Base-by-base conservation (phyloP, 2,113 vertebrate species). In the Chamaea fasciata region DNA sequence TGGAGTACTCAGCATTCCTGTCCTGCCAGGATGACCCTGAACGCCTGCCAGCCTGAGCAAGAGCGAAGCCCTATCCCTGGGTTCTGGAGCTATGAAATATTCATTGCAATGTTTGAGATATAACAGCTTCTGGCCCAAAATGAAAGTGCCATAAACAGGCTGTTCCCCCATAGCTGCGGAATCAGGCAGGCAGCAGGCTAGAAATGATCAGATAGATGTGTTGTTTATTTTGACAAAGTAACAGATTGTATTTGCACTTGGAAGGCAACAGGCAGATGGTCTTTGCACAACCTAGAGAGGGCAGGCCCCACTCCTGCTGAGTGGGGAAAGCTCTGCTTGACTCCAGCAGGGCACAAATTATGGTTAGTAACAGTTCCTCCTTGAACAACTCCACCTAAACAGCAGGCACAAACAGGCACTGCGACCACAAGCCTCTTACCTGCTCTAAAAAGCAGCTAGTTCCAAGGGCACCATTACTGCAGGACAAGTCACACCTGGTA, bases 201-300 rank as follows among this genome's bases (percentile, higher is more conserved):
- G n/a, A 53, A 83, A 50, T 5, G 68, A 79, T 83, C 76, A 3
- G 39, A 78, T 35, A 87, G 94, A 59, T 6, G 55, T 7, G 86
- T 31, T 86, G 92, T 81, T 92, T 94, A 75, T 96, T 97, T 95
- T 94, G 91, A 97, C 94, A 92, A 47, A 90, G 86, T 63, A 93
- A 89, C 96, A 97, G 92, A 86, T 81, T 95, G 92, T 86, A 83
- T 92, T 96, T 96, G 95, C 9, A 5, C 80, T 70, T 0, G 0
- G 56, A 75, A 95, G 86, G 91, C 91, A 93, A 77, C 59, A 24
- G 47, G 79, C 96, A 95, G 96, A 97, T 94, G 96, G 96, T 67
- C 83, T 63, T 19, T 44, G 89, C 86, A 59, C 86, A 93, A 77
- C 64, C 83, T 19, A 9, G 68, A 0, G 64, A 93, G 94, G 91